Evolutionary conservation across 1,140 invertebrate genomes (phyloP).

Genomic region (Scaptomyza hsui): DNA sequence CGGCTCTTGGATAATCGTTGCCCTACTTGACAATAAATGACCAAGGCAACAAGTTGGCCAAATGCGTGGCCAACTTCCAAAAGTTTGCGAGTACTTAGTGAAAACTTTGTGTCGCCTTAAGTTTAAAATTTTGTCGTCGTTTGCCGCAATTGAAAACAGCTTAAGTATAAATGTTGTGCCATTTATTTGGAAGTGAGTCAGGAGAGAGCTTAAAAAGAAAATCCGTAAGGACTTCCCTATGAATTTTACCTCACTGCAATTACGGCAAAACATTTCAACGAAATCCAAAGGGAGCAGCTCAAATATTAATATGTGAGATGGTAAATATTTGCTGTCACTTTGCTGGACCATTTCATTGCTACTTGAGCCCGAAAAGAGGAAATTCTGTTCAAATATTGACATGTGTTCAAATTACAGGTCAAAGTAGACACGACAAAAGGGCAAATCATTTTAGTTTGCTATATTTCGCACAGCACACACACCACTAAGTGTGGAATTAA

Average conservation of each 20-base stretch:
- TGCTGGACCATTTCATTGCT: neutral
- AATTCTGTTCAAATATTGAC: slow-evolving; percentile 22
- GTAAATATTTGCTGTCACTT: slow-evolving; percentile 14
- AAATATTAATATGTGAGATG: neutral
- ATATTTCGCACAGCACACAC: slow-evolving; percentile 1
- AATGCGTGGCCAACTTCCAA: slow-evolving; percentile 1
- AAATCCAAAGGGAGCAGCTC: neutral
- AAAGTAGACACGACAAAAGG: neutral
- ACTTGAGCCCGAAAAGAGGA: neutral
- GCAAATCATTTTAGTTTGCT: neutral
- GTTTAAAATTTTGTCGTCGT: neutral
- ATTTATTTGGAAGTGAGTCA: neutral
- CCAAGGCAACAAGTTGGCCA: slow-evolving; percentile 23
- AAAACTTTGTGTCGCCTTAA: slow-evolving; percentile 5
- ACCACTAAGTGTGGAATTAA: neutral
- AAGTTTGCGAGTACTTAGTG: neutral
- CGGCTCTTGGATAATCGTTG: slow-evolving; percentile 1
- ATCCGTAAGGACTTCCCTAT: neutral
- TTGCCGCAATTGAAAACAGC: slow-evolving; percentile 1
- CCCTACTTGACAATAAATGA: slow-evolving; percentile 15
- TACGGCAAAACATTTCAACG: neutral
- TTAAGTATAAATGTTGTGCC: neutral
- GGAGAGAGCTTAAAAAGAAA: neutral
- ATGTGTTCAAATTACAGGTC: slow-evolving; percentile 16
- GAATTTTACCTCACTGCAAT: neutral